Conservation (phyloP, 2,113 vertebrate genomes). For the Regulus satrapa region DNA sequence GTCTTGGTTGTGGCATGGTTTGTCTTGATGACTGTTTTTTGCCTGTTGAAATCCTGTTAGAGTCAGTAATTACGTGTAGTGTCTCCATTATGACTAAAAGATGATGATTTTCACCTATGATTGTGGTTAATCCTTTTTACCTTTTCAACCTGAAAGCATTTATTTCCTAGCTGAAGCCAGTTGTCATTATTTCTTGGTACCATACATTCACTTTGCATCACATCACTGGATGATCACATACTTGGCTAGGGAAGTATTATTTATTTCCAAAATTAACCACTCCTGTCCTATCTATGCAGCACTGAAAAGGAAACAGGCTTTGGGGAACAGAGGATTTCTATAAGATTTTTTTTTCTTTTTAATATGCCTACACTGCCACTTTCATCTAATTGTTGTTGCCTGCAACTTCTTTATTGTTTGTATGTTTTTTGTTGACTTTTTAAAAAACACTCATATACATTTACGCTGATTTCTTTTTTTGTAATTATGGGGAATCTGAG, state of each 20-base stretch:
- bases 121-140: not conserved
- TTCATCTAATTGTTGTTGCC: not conserved
- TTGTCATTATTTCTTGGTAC: not conserved
- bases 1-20: not conserved
- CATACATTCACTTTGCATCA: not conserved
- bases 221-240: fast-evolving
- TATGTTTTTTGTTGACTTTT: not conserved
- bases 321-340: not conserved
- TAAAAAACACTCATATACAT: fast-evolving
- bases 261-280: not conserved
- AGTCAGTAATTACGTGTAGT: not conserved
- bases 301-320: not conserved
- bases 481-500: not conserved
- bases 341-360: not conserved
- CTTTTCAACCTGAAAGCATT: not conserved
- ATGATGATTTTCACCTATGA: not conserved
- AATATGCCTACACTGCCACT: not conserved
- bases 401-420: not conserved
- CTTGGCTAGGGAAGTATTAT: not conserved
- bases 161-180: not conserved
- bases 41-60: not conserved
- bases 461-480: not conserved
- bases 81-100: not conserved
- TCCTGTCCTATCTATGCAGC: not conserved
- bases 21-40: not conserved